A percentile compares a stretch with the other conserved stretches of the same genome.
phyloP scores from a whole-genome alignment of 2,797 vertebrate genomes.

The Malacoraja senta region DNA sequence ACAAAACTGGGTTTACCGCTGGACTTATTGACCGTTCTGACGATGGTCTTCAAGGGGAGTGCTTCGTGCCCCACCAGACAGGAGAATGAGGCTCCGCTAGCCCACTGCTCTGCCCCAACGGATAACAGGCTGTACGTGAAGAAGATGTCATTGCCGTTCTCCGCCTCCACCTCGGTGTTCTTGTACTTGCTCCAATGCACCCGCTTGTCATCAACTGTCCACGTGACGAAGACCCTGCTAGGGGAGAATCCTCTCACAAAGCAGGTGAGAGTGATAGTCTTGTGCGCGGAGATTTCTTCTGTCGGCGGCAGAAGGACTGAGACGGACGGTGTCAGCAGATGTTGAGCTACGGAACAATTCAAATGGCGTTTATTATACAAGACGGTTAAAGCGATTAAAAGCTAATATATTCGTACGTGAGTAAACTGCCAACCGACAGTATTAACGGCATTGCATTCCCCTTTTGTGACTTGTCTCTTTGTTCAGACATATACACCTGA shows the following conservation, averaged over 20 bases:
- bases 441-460: no score
- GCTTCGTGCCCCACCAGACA: neutral
- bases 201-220: neutral
- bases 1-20: neutral
- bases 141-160: neutral
- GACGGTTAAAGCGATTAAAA: neutral
- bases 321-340: neutral
- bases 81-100: neutral
- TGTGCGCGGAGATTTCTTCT: neutral
- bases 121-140: neutral
- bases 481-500: no score
- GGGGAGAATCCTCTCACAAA: neutral
- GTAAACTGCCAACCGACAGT: no score
- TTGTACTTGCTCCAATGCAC: neutral
- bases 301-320: neutral
- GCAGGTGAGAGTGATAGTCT: neutral
- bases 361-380: no score
- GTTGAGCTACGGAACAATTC: no score
- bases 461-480: no score
- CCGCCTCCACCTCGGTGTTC: neutral
- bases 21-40: neutral
- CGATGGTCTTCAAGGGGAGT: neutral
- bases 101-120: neutral
- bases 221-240: neutral
- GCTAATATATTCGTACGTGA: no score